Evolutionary conservation across 2,113 vertebrate genomes (phyloP).

Genomic region (Sylvietta virens): DNA sequence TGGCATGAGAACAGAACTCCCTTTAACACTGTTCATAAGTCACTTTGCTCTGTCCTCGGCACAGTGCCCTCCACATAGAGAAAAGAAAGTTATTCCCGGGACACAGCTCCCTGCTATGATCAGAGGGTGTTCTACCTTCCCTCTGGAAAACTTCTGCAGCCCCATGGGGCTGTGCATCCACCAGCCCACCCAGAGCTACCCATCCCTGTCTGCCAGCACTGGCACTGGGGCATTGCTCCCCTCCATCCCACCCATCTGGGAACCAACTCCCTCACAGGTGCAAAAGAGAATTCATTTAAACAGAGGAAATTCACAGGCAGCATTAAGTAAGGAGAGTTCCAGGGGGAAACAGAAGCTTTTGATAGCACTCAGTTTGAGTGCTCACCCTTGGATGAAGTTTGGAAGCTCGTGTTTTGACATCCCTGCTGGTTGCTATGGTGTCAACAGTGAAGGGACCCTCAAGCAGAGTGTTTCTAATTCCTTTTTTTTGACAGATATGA

Average conservation of each 20-base stretch:
- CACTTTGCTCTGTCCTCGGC: background rate
- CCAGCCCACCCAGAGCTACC: background rate
- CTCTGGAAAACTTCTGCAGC: background rate
- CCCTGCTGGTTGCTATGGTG: background rate
- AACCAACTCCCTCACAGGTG: background rate
- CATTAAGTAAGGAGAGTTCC: background rate
- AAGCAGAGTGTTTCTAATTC: background rate
- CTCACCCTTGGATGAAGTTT: background rate
- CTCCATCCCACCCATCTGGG: background rate
- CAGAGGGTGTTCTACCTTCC: background rate
- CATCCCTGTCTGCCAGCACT: background rate
- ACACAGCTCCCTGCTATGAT: background rate
- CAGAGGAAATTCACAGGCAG: background rate
- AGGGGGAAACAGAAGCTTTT: background rate
- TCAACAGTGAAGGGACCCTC: background rate
- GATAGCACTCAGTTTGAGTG: background rate
- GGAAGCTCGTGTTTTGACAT: background rate
- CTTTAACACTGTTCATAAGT: background rate
- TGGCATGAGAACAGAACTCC: background rate
- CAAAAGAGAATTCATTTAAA: background rate
- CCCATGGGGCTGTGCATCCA: background rate
- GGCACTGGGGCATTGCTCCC: accelerated
- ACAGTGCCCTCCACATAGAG: accelerated
- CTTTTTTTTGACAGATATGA: background rate
- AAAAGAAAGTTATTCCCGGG: background rate